These are phyloP conservation scores for Drosophila paulistorum DNA, from an alignment of 1,140 invertebrate species.

Conservation along the genomic window DNA sequence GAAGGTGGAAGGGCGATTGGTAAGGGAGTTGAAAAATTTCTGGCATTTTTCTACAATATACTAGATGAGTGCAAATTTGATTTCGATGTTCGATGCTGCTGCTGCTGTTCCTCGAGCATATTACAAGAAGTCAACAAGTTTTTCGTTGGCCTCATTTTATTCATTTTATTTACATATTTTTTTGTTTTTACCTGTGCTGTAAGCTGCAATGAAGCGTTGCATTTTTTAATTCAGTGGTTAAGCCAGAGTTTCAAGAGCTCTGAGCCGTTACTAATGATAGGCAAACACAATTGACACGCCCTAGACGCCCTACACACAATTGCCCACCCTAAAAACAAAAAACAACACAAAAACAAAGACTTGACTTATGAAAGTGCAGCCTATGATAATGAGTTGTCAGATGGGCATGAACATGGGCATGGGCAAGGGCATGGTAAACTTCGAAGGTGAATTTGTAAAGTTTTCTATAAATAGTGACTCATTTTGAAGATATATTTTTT, in stretches of 20 bases:
- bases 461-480: not conserved
- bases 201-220: slow-evolving; percentile 45
- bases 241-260: slow-evolving; percentile 37
- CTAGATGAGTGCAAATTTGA: slow-evolving; percentile 51
- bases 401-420: slow-evolving; percentile 1
- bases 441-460: not conserved
- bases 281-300: slow-evolving; percentile 45
- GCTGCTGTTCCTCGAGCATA: slow-evolving; percentile 7
- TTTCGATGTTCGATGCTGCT: slow-evolving; percentile 39
- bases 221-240: slow-evolving; percentile 37
- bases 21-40: slow-evolving; percentile 36
- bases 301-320: slow-evolving; percentile 18
- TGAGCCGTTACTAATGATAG: slow-evolving; percentile 61
- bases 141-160: slow-evolving; percentile 32
- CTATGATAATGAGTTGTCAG: slow-evolving; percentile 6
- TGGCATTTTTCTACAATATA: slow-evolving; percentile 51
- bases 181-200: slow-evolving; percentile 32
- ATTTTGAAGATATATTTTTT: not conserved
- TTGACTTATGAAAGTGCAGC: slow-evolving; percentile 16
- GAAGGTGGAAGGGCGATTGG: not conserved
- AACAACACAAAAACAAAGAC: not conserved
- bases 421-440: slow-evolving; percentile 1
- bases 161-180: slow-evolving; percentile 17
- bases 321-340: not conserved
- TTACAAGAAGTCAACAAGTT: slow-evolving; percentile 46